Evolutionary conservation across 2,113 vertebrate species (phyloP).

Genomic region (Ceyx cyanopectus): DNA sequence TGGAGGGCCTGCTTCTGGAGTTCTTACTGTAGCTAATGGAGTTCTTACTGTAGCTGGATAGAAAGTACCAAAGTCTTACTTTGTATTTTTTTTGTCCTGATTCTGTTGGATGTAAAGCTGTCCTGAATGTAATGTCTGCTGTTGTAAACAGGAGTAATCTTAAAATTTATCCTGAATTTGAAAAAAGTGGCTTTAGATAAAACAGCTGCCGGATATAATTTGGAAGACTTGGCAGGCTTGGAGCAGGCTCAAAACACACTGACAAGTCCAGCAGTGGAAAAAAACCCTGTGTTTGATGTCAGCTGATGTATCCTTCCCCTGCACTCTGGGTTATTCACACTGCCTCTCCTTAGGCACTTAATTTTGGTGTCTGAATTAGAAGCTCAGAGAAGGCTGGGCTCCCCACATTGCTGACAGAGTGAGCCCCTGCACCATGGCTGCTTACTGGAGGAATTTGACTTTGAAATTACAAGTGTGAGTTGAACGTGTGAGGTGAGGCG

Average conservation of each 20-base stretch:
- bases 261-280: neutral
- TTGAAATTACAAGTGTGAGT: neutral
- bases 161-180: neutral
- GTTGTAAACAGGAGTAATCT: neutral
- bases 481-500: neutral
- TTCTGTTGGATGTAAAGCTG: neutral
- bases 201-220: neutral
- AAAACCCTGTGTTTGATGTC: neutral
- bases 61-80: neutral
- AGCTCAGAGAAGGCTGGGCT: neutral
- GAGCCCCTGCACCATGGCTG: accelerated
- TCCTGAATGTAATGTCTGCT: neutral
- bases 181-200: neutral
- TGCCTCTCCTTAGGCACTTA: neutral
- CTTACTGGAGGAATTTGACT: neutral
- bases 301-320: neutral
- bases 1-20: neutral
- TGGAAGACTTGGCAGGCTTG: neutral
- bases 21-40: neutral
- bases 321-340: neutral
- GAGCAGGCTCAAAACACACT: neutral
- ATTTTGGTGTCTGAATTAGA: neutral
- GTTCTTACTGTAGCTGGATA: neutral
- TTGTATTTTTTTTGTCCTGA: neutral
- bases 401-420: accelerated